Conservation (phyloP, 2,797 vertebrate species). For the Intellagama lesueurii region DNA sequence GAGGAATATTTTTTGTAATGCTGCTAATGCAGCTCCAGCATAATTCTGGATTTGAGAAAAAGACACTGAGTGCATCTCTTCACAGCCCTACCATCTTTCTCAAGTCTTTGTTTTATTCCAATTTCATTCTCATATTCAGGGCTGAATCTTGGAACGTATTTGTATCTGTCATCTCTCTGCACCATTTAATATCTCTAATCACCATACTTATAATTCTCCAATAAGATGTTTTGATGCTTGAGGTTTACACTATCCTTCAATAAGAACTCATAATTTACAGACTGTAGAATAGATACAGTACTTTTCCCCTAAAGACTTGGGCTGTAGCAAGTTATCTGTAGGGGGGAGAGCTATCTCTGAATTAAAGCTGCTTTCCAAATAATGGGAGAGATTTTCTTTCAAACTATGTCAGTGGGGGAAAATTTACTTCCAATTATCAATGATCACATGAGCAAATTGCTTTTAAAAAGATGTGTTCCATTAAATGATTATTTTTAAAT, state of each 20-base stretch:
- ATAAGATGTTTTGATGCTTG: neutral
- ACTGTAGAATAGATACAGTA: neutral
- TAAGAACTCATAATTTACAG: conserved; percentile 22
- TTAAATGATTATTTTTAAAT: too few relatives aligned
- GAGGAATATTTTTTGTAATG: neutral
- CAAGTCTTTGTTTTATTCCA: too few relatives aligned
- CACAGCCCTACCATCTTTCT: neutral
- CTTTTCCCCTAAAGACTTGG: conserved; percentile 10
- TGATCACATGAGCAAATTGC: neutral
- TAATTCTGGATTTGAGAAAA: neutral
- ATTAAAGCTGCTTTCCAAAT: conserved; percentile 36
- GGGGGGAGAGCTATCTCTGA: conserved; percentile 2
- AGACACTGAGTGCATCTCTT: neutral
- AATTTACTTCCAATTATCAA: neutral
- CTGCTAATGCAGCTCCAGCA: neutral
- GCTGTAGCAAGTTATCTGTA: neutral
- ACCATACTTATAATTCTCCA: conserved; percentile 4
- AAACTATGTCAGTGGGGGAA: conserved; percentile 8
- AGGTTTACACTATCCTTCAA: neutral
- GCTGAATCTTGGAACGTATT: neutral
- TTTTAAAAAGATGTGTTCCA: neutral
- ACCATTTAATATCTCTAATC: neutral
- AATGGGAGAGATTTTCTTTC: conserved; percentile 15
- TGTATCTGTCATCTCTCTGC: neutral
- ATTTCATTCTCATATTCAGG: conserved; percentile 6